phyloP scores from a whole-genome alignment of 2,797 vertebrate species.

The Neostethus bicornis region DNA sequence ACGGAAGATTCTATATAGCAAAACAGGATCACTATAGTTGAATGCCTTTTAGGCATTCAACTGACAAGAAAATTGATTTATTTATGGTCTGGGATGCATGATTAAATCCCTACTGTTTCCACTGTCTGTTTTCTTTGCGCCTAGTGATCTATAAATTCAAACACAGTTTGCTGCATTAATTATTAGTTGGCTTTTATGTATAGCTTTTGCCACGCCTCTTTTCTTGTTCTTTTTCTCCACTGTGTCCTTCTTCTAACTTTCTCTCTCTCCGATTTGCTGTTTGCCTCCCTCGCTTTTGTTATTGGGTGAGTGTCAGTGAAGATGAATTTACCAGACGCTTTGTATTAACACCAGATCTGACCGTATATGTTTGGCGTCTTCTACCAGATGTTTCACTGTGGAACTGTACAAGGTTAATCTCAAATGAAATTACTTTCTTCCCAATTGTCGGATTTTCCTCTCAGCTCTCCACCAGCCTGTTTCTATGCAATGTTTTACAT shows the following conservation, averaged over 20 bases:
- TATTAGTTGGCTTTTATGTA: slow-evolving; percentile 20
- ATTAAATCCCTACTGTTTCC: slow-evolving; percentile 44
- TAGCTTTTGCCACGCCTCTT: neutral
- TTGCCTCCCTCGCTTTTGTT: slow-evolving; percentile 39
- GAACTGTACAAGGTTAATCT: slow-evolving; percentile 24
- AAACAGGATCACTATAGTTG: too few relatives aligned
- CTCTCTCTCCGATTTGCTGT: slow-evolving; percentile 21
- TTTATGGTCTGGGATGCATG: slow-evolving; percentile 48
- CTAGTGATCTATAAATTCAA: slow-evolving; percentile 47
- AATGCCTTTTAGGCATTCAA: too few relatives aligned
- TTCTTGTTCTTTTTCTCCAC: slow-evolving; percentile 6
- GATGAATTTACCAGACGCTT: slow-evolving; percentile 60
- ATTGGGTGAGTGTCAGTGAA: slow-evolving; percentile 67
- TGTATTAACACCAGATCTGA: slow-evolving; percentile 55
- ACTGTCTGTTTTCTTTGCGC: slow-evolving; percentile 31
- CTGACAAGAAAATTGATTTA: slow-evolving; percentile 39
- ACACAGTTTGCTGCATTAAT: slow-evolving; percentile 24
- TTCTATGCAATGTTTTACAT: slow-evolving; percentile 49
- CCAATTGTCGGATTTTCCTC: slow-evolving; percentile 38
- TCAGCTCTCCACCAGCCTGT: slow-evolving; percentile 33
- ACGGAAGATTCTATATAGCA: too few relatives aligned
- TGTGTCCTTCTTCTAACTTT: slow-evolving; percentile 1
- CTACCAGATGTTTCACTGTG: slow-evolving; percentile 44
- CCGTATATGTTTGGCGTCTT: slow-evolving; percentile 42
- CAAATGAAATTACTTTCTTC: slow-evolving; percentile 20